Conservation (phyloP, 2,888 invertebrate species). For the Drosophila nigricruria region DNA sequence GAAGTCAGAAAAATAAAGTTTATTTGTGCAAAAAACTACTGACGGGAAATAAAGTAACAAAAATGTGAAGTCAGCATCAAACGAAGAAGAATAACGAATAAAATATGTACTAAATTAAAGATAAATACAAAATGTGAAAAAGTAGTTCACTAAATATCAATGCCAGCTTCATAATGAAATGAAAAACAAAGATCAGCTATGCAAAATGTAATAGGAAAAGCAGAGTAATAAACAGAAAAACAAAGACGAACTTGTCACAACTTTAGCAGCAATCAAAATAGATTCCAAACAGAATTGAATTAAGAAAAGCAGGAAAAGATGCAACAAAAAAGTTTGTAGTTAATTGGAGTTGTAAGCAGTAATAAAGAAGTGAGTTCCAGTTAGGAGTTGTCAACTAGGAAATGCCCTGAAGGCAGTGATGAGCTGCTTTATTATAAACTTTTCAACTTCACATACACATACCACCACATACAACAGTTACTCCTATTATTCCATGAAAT, state of each 20-base stretch:
- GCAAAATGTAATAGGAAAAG: background rate
- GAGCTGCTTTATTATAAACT: too few relatives aligned
- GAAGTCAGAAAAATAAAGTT: background rate
- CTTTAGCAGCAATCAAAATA: background rate
- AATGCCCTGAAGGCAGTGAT: too few relatives aligned
- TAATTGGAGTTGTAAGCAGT: background rate
- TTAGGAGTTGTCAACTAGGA: too few relatives aligned
- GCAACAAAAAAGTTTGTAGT: background rate
- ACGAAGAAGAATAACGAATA: too few relatives aligned
- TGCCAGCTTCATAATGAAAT: too few relatives aligned
- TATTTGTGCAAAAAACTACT: slow-evolving; percentile 6
- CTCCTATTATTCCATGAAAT: too few relatives aligned
- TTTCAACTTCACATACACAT: too few relatives aligned
- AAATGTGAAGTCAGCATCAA: background rate
- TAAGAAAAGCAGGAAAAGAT: background rate
- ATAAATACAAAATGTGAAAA: background rate
- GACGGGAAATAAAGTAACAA: background rate
- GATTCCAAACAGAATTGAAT: background rate
- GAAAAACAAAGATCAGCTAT: background rate
- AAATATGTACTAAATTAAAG: background rate
- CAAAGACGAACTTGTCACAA: background rate
- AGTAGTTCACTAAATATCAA: background rate
- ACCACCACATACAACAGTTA: too few relatives aligned
- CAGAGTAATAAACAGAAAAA: background rate
- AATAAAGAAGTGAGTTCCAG: background rate